A percentile compares a stretch with the other conserved stretches of the same genome.
Evolutionary conservation across 2,888 invertebrate species (phyloP).

Genomic region (Ophonus ardosiacus): DNA sequence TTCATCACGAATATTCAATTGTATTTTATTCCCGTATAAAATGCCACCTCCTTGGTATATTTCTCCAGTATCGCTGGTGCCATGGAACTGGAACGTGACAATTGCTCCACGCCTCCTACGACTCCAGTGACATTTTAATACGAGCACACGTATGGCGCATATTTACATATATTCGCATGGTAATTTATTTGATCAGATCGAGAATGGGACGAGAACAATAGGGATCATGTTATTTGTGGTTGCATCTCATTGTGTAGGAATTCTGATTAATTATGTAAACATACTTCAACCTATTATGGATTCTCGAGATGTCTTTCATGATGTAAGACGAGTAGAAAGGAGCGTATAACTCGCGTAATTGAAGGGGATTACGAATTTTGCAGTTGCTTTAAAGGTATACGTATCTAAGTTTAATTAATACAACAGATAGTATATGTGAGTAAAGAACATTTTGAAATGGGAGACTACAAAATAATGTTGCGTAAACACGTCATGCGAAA

Average conservation of each 20-base stretch:
- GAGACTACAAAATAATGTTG: too few species aligned
- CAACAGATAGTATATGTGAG: too few species aligned
- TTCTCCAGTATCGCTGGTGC: neutral
- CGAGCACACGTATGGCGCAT: conserved; percentile 20
- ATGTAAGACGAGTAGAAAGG: conserved; percentile 5
- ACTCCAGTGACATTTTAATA: conserved; percentile 40
- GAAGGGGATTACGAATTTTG: neutral
- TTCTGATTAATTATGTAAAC: conserved; percentile 42
- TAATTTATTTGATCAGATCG: conserved; percentile 38
- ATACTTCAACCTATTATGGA: conserved; percentile 32
- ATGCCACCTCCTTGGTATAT: conserved; percentile 14
- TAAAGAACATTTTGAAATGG: too few species aligned
- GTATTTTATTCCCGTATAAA: conserved; percentile 48
- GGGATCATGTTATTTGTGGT: conserved; percentile 6
- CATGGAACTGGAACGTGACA: conserved; percentile 15
- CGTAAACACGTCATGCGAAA: too few species aligned
- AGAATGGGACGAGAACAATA: neutral
- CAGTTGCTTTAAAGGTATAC: neutral
- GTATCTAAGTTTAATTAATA: neutral
- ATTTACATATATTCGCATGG: conserved; percentile 51
- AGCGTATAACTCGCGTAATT: neutral
- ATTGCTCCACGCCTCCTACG: conserved; percentile 19
- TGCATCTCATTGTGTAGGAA: conserved; percentile 36
- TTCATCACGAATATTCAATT: conserved; percentile 38
- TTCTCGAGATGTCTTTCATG: conserved; percentile 17